Base-by-base conservation (phyloP, 2,797 vertebrate genomes). In the Rachycentron canadum region DNA sequence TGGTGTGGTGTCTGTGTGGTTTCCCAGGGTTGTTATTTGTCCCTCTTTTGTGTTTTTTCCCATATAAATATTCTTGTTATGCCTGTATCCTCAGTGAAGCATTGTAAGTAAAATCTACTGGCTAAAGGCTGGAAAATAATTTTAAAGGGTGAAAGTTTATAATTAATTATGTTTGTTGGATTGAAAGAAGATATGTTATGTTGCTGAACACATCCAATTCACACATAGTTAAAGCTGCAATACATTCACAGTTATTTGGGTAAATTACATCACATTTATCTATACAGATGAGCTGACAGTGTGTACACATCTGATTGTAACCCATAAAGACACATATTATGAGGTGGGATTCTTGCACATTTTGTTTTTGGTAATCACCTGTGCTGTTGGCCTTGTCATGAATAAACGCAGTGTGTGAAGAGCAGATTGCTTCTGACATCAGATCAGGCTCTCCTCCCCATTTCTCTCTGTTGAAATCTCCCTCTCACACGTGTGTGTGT, bases 351-450 rank as follows among this genome's bases (percentile, higher is more conserved):
- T 69, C 50, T 36, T 12, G 25, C 34, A 76, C 19, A 65, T 68
- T 86, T 72, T 61, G 32, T 63, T 74, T n/a, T 72, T 36, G 8
- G 28, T 79, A 77, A 79, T 76, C 64, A 77, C 74, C 69, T 87
- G 60, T 67, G 81, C 85, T 85, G 78, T 82, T 78, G 66, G 78
- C 55, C 67, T 80, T 85, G 80, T 78, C 89, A 79, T 85, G 49
- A 89, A 81, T 81, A 85, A 89, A 88, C 7, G 53, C 79, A 81
- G 70, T 60, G 69, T 82, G 78, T 82, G 74, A 90, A 74, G 66
- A 84, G 75, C 76, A 84, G 81, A 89, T 76, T 88, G 69, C 78
- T 60, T 85, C 58, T 87, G 86, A 90, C 90, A 89, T 73, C 55
- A 81, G 53, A 80, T 83, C 68, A 66, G 65, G 17, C 43, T 53